Base-by-base conservation (phyloP, 2,888 invertebrate genomes). In the Erebia aethiops region DNA sequence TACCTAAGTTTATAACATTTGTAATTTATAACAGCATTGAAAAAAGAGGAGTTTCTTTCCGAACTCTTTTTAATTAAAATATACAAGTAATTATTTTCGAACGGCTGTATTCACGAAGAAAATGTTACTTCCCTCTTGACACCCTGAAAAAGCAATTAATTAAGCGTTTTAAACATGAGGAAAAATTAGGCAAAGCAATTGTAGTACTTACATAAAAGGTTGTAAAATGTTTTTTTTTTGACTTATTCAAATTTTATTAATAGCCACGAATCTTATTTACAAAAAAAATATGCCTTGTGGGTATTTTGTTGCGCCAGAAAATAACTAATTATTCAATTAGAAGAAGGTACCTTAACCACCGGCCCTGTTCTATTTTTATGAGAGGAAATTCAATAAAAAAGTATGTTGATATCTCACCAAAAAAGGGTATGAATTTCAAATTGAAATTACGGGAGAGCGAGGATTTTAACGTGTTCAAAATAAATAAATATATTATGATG, bases 401-500 rank as follows among this genome's bases (percentile, higher is more conserved):
- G 64, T 63, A 64, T 18, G 49, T 43, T 18, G 43, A 61, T 18
- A 10, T 11, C n/a, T n/a, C 61, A 21, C 35, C 35, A 57, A 69
- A 76, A 75, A 75, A 72, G 58, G 66, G 49, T 69, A 67, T 72
- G 69, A 70, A 74, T 75, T 74, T 74, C 69, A 61, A 75, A 78
- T 75, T 77, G 73, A 76, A 75, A 76, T 75, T 75, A 49, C 71
- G 49, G 68, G 72, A 60, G 69, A 66, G 67, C 70, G 67, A 74
- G 74, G 75, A 43, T 66, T 77, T 74, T 74, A 75, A 74, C 73
- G 73, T 66, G 69, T 73, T 70, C 70, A 71, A 69, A 73, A 74
- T 76, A 75, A 76, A 84, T 81, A 76, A 77, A 85, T 81, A 82
- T 78, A 75, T 78, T 77, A 74, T 75, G 75, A 11, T 11, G 43